Percentiles rank a stretch among this genome's conserved stretches.
These are phyloP conservation scores for Agraylea sexmaculata DNA, from an alignment of 1,140 invertebrate species.

Conservation along the genomic window DNA sequence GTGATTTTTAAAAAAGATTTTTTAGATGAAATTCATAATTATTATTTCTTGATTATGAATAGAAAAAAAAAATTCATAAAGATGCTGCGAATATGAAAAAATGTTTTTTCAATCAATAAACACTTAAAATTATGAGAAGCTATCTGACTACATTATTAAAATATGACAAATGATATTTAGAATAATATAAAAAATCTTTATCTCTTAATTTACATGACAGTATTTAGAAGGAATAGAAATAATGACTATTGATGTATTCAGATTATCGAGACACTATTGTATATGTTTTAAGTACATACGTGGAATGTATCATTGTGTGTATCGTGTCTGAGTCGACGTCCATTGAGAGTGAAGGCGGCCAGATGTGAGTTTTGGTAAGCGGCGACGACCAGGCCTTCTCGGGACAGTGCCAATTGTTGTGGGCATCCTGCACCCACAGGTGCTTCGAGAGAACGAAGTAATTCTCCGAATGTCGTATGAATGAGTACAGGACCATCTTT, in stretches of 20 bases:
- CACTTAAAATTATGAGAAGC: too few relatives aligned
- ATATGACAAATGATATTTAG: not conserved
- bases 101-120: too few relatives aligned
- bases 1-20: too few relatives aligned
- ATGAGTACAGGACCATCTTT: slow-evolving; percentile 90
- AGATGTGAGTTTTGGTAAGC: slow-evolving; percentile 86
- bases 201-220: not conserved
- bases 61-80: too few relatives aligned
- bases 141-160: too few relatives aligned
- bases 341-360: slow-evolving; percentile 88
- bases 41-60: too few relatives aligned
- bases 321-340: slow-evolving; percentile 73
- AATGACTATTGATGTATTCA: too few relatives aligned
- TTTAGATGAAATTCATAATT: too few relatives aligned
- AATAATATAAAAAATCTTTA: slow-evolving; percentile 1
- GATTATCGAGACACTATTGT: too few relatives aligned
- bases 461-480: slow-evolving; percentile 95
- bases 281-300: slow-evolving; percentile 46
- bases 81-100: too few relatives aligned
- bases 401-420: slow-evolving; percentile 81
- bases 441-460: slow-evolving; percentile 82
- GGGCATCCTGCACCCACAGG: slow-evolving; percentile 72
- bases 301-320: slow-evolving; percentile 91
- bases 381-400: slow-evolving; percentile 93
- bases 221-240: slow-evolving; percentile 10